phyloP scores from a whole-genome alignment of 2,888 invertebrate species.

The Melinaea marsaeus region DNA sequence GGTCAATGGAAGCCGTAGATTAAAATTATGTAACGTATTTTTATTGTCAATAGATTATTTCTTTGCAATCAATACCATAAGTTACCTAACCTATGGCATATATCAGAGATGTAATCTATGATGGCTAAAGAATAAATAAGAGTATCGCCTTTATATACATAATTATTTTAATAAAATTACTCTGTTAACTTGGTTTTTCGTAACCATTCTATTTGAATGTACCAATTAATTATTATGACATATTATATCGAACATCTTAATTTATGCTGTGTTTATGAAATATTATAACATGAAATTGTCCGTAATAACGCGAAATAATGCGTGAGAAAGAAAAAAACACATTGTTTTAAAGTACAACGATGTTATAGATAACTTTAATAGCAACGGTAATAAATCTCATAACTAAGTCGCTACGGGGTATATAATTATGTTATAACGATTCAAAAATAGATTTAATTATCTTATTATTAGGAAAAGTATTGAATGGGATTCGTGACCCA shows the following conservation, averaged over 20 bases:
- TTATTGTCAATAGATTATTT: constrained; percentile 5
- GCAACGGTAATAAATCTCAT: constrained; percentile 41
- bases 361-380: constrained; percentile 52
- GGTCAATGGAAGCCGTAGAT: constrained; percentile 8
- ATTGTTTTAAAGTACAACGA: constrained; percentile 58
- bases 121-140: background rate
- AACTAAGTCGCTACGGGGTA: constrained; percentile 27
- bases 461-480: background rate
- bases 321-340: constrained; percentile 56
- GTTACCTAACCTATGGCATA: constrained; percentile 10
- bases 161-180: too few species aligned
- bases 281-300: constrained; percentile 36
- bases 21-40: constrained; percentile 14
- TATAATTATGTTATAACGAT: constrained; percentile 26
- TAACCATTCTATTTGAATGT: too few species aligned
- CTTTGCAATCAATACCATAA: constrained; percentile 18
- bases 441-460: constrained; percentile 14
- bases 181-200: too few species aligned
- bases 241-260: background rate
- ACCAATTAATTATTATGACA: background rate
- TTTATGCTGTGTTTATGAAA: constrained; percentile 24
- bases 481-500: background rate
- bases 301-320: constrained; percentile 43
- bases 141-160: background rate
- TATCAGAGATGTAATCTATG: background rate